A percentile compares a stretch with the other conserved stretches of the same genome.
Evolutionary conservation across 2,113 vertebrate species (phyloP).

Genomic region (Upupa epops): DNA sequence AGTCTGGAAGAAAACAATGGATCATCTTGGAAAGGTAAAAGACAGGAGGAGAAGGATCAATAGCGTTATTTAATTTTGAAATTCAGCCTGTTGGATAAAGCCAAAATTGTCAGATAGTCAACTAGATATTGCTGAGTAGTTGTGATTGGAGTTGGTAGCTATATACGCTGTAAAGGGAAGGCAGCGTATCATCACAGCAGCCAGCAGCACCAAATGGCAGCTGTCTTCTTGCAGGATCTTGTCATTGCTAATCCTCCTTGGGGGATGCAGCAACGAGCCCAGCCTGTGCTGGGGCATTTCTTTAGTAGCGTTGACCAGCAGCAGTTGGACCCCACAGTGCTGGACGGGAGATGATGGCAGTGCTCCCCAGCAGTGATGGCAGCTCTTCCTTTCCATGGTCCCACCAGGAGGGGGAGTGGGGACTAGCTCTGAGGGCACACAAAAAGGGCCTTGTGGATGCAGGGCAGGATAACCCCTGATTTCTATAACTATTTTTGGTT

Average conservation of each 20-base stretch:
- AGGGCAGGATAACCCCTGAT: background rate
- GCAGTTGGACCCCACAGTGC: background rate
- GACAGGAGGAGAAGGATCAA: background rate
- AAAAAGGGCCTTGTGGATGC: background rate
- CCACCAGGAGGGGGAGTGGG: background rate
- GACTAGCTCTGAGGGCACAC: background rate
- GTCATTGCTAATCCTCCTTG: background rate
- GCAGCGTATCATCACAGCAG: background rate
- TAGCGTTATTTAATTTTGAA: background rate
- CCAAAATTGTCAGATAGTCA: too few species aligned
- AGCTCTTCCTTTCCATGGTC: too few species aligned
- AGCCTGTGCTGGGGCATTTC: rapidly evolving
- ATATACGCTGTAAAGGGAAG: rapidly evolving
- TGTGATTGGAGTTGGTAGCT: background rate
- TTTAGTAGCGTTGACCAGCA: background rate
- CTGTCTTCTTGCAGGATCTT: background rate
- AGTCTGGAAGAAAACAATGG: background rate
- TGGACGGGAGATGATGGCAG: rapidly evolving
- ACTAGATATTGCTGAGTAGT: background rate
- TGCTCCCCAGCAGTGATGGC: background rate
- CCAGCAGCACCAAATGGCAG: background rate
- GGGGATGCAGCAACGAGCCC: rapidly evolving
- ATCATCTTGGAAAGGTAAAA: background rate
- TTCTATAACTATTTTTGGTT: background rate
- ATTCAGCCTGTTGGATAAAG: background rate